phyloP scores from a whole-genome alignment of 2,888 invertebrate genomes.

The Catotricha subobsoleta region DNA sequence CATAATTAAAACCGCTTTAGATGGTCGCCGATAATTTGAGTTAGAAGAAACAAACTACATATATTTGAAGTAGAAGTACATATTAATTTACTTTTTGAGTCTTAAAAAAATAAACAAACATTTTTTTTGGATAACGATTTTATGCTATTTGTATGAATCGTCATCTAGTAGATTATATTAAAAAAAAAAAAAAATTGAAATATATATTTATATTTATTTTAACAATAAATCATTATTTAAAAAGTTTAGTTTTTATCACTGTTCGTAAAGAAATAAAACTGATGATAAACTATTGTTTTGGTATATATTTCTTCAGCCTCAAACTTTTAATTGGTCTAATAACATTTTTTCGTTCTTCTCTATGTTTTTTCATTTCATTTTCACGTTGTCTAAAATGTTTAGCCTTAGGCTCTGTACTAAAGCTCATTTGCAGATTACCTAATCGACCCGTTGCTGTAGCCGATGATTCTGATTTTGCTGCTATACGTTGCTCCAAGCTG shows the following conservation, averaged over 20 bases:
- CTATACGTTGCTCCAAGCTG: slow-evolving; percentile 56
- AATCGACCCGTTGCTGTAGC: slow-evolving; percentile 38
- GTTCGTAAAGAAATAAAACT: too few relatives aligned
- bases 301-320: slow-evolving; percentile 26
- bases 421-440: slow-evolving; percentile 67
- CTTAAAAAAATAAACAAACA: too few relatives aligned
- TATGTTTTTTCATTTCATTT: slow-evolving; percentile 43
- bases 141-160: neutral
- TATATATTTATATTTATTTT: neutral
- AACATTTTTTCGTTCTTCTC: slow-evolving; percentile 48
- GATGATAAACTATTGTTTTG: slow-evolving; percentile 24
- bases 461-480: slow-evolving; percentile 21
- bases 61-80: too few relatives aligned
- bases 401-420: slow-evolving; percentile 41
- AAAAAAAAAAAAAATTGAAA: neutral
- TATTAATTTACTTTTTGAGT: too few relatives aligned
- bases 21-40: too few relatives aligned
- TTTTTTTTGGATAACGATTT: too few relatives aligned
- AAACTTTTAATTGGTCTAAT: slow-evolving; percentile 37
- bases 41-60: too few relatives aligned
- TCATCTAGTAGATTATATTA: neutral
- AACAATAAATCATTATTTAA: neutral
- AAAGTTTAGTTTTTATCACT: neutral
- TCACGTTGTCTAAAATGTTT: slow-evolving; percentile 36
- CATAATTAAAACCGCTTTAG: too few relatives aligned